Conservation (phyloP, 2,113 vertebrate genomes). For the Mixornis gularis region DNA sequence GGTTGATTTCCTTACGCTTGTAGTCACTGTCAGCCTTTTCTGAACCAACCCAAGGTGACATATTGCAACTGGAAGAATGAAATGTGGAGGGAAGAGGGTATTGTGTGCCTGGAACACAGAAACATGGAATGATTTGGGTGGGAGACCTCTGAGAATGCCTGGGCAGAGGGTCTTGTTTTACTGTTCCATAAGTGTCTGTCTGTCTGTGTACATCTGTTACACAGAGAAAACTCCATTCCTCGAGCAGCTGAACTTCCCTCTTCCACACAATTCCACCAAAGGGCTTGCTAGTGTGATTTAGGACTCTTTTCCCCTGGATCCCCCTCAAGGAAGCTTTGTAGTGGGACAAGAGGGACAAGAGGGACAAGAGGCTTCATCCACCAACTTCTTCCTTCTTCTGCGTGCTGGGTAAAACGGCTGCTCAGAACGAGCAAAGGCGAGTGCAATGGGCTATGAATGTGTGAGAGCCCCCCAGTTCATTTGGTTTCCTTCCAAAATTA, state of each 20-base stretch:
- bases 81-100: background rate
- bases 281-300: background rate
- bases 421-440: background rate
- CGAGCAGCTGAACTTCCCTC: background rate
- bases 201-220: background rate
- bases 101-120: accelerated
- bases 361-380: background rate
- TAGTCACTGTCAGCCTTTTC: background rate
- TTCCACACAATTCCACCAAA: background rate
- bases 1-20: background rate
- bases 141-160: background rate
- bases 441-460: accelerated
- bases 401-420: background rate
- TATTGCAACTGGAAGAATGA: background rate
- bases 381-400: background rate
- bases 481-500: background rate
- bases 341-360: background rate
- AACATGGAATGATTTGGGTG: background rate
- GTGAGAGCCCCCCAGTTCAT: background rate
- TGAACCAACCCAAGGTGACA: background rate
- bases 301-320: background rate
- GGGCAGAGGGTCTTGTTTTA: background rate
- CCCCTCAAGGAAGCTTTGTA: background rate
- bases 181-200: accelerated
- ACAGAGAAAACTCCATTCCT: background rate